Percentiles rank a stretch among this genome's conserved stretches.
These are phyloP conservation scores for Papilio glaucus DNA, from an alignment of 1,140 invertebrate genomes.

Conservation along the genomic window DNA sequence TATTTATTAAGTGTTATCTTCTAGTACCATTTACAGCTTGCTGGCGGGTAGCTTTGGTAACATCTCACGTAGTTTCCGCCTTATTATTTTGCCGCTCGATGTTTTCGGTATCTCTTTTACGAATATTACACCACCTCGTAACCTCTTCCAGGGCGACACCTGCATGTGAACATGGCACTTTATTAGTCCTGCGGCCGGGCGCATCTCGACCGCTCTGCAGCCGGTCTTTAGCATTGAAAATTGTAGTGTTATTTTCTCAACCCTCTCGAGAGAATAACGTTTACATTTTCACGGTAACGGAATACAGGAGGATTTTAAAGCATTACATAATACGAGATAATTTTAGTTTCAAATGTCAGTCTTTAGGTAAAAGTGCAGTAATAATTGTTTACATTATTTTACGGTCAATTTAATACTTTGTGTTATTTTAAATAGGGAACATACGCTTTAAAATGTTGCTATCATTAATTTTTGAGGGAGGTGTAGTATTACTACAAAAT, in stretches of 20 bases:
- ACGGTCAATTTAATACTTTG: too few relatives aligned
- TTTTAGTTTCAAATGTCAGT: neutral
- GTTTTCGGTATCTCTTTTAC: conserved; percentile 86
- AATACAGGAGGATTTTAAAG: neutral
- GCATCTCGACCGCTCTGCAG: neutral
- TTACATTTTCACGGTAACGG: conserved; percentile 1
- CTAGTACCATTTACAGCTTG: conserved; percentile 49
- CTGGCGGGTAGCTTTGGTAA: conserved; percentile 57
- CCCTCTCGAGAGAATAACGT: neutral
- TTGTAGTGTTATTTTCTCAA: conserved; percentile 13
- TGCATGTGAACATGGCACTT: conserved; percentile 46
- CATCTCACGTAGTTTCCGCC: conserved; percentile 82
- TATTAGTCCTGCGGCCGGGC: conserved; percentile 16
- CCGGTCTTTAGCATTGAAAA: conserved; percentile 25
- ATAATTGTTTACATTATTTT: too few relatives aligned
- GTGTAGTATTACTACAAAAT: too few relatives aligned
- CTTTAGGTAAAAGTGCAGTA: too few relatives aligned
- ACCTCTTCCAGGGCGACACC: conserved; percentile 78
- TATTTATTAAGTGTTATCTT: neutral
- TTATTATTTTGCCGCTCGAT: conserved; percentile 85
- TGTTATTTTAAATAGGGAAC: too few relatives aligned
- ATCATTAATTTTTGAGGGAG: too few relatives aligned
- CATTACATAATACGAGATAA: neutral
- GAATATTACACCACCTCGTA: conserved; percentile 85
- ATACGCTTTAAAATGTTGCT: too few relatives aligned